Conservation (phyloP, 2,888 invertebrate genomes). For the Gnatocerus cornutus region DNA sequence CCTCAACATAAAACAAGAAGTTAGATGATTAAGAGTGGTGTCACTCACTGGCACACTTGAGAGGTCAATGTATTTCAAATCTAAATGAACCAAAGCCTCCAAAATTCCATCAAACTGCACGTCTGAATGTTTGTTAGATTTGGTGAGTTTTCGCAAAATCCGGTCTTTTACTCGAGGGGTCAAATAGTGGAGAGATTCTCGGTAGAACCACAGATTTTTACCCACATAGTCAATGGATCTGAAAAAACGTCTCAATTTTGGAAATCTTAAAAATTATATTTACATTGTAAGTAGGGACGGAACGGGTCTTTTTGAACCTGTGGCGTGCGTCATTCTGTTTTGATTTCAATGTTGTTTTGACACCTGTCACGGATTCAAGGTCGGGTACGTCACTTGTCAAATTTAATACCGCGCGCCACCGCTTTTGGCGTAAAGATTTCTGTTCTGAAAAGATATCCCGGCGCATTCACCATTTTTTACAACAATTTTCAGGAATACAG, state of each 20-base stretch:
- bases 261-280: background rate
- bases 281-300: slow-evolving; percentile 45
- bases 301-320: slow-evolving; percentile 7
- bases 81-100: slow-evolving; percentile 59
- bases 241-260: slow-evolving; percentile 39
- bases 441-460: too few species aligned
- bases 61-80: slow-evolving; percentile 62
- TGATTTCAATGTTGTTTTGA: too few species aligned
- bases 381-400: too few species aligned
- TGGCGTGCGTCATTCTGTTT: background rate
- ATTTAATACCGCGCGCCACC: too few species aligned
- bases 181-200: slow-evolving; percentile 54
- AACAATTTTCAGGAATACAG: too few species aligned
- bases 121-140: slow-evolving; percentile 37
- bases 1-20: slow-evolving; percentile 59
- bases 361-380: too few species aligned
- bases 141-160: slow-evolving; percentile 61
- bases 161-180: slow-evolving; percentile 62
- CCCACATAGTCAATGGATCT: slow-evolving; percentile 58
- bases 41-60: slow-evolving; percentile 62
- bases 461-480: too few species aligned
- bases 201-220: slow-evolving; percentile 57
- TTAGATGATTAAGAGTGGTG: slow-evolving; percentile 62
- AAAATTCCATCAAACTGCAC: slow-evolving; percentile 59
- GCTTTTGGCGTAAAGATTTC: too few species aligned